Evolutionary conservation across 2,888 invertebrate genomes (phyloP).

Genomic region (Polydrusus pterygomalis): DNA sequence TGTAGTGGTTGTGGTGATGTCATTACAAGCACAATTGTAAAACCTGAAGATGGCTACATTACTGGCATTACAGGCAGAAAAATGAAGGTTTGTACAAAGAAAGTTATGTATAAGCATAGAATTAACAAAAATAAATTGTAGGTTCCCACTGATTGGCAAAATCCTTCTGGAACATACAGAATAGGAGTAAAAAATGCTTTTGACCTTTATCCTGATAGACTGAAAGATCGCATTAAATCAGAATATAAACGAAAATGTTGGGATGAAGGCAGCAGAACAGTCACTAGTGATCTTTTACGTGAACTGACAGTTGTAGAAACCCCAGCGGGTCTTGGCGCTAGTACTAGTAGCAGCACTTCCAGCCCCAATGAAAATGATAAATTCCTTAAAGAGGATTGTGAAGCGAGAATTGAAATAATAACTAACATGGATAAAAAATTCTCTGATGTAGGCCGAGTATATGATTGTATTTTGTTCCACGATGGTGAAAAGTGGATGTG

Average conservation of each 20-base stretch:
- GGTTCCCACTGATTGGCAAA: conserved; percentile 89
- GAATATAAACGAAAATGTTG: conserved; percentile 86
- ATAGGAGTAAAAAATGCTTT: conserved; percentile 91
- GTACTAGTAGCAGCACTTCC: conserved; percentile 48
- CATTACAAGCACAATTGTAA: conserved; percentile 86
- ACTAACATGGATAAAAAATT: conserved; percentile 91
- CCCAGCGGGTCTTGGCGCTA: conserved; percentile 38
- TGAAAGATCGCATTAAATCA: conserved; percentile 86
- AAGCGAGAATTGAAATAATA: conserved; percentile 88
- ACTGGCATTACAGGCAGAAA: conserved; percentile 91
- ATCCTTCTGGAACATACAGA: conserved; percentile 89
- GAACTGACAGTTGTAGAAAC: conserved; percentile 84
- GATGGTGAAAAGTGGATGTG: conserved; percentile 94
- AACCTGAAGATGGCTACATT: conserved; percentile 82
- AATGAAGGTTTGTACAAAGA: conserved; percentile 81
- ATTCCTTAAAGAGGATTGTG: conserved; percentile 90
- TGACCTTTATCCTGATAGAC: conserved; percentile 89
- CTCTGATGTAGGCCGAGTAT: conserved; percentile 89
- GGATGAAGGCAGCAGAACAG: conserved; percentile 88
- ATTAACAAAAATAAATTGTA: conserved; percentile 65
- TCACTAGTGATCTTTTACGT: conserved; percentile 85
- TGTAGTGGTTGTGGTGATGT: conserved; percentile 98
- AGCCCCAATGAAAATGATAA: conserved; percentile 79
- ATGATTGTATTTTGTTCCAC: conserved; percentile 94
- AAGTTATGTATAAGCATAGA: too few species aligned